Base-by-base conservation (phyloP, 2,113 vertebrate genomes). In the Spea bombifrons region DNA sequence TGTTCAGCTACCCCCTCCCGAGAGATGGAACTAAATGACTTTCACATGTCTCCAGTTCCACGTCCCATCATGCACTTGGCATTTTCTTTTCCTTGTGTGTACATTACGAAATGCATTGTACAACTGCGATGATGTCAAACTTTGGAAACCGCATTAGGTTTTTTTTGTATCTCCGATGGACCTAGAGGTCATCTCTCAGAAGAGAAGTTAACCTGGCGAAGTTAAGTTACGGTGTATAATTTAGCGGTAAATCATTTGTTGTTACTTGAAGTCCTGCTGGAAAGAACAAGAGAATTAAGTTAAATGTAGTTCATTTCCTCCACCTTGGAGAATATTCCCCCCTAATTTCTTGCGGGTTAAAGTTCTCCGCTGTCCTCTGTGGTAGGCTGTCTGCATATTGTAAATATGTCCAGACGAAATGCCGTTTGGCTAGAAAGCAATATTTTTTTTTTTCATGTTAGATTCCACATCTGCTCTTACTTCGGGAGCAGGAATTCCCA, bases 101-200 rank as follows among this genome's bases (percentile, higher is more conserved):
- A 85, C 87, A 87, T 88, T 89, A 87, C 90, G 88, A 90, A 85
- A 90, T 85, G 87, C 86, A 86, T 89, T 87, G 86, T 85, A 88
- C 83, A 87, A 69, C 43, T 59, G 13, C 17, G 30, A 5, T 68
- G 81, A 77, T 82, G 63, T 47, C 68, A 73, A 77, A 16, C 15
- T 73, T n/a, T 46, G 69, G 70, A 68, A 76, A 59, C 17, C 45
- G 55, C 43, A 67, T 67, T 47, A 53, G 61, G 46, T 61, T 82
- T 78, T 69, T 66, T 77, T 72, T 82, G 73, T 72, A 57, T 30
- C 53, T 78, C 70, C 64, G 43, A 78, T 70, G 49, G 81, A 78
- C 61, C 59, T 10, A 48, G 4, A 66, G 75, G 52, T 74, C 81
- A 78, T 7, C 75, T 71, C 75, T 78, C 75, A 8, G 16, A 63